Evolutionary conservation across 1,140 invertebrate species (phyloP).

Genomic region (Plodia interpunctella): DNA sequence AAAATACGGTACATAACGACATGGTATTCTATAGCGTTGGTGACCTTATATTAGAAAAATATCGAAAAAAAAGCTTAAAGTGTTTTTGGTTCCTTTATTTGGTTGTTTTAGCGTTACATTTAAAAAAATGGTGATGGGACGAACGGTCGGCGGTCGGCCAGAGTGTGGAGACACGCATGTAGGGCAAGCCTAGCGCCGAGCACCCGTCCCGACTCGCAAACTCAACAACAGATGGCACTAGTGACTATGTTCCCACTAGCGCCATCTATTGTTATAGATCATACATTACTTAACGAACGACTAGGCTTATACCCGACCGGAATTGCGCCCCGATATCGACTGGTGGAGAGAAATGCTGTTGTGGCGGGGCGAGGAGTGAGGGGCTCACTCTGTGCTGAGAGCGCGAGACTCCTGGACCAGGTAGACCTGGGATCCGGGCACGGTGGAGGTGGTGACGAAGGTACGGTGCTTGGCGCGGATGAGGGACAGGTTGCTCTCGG

Average conservation of each 20-base stretch:
- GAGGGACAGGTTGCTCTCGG: constrained; percentile 94
- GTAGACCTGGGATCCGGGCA: constrained; percentile 91
- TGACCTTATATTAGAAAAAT: constrained; percentile 57
- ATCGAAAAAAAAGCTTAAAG: constrained; percentile 65
- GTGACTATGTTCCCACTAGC: constrained; percentile 23
- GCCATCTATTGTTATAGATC: constrained; percentile 41
- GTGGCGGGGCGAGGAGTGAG: constrained; percentile 40
- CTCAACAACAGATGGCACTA: constrained; percentile 37
- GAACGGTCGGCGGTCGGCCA: constrained; percentile 55
- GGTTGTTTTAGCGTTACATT: constrained; percentile 58
- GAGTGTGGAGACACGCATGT: constrained; percentile 61
- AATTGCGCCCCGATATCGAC: constrained; percentile 59
- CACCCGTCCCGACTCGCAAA: constrained; percentile 49
- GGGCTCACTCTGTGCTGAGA: constrained; percentile 62
- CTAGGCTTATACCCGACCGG: constrained; percentile 75
- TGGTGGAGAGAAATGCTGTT: constrained; percentile 67
- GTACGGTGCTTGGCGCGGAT: constrained; percentile 98
- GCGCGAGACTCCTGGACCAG: constrained; percentile 87
- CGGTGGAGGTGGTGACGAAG: constrained; percentile 92
- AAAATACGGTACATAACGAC: constrained; percentile 43
- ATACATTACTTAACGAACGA: constrained; percentile 71
- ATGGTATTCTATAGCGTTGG: constrained; percentile 44
- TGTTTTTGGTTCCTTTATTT: constrained; percentile 72
- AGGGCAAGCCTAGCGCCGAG: constrained; percentile 63
- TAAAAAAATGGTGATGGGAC: constrained; percentile 57